Evolutionary conservation across 2,113 vertebrate species (phyloP).

Genomic region (Xenopus tropicalis): DNA sequence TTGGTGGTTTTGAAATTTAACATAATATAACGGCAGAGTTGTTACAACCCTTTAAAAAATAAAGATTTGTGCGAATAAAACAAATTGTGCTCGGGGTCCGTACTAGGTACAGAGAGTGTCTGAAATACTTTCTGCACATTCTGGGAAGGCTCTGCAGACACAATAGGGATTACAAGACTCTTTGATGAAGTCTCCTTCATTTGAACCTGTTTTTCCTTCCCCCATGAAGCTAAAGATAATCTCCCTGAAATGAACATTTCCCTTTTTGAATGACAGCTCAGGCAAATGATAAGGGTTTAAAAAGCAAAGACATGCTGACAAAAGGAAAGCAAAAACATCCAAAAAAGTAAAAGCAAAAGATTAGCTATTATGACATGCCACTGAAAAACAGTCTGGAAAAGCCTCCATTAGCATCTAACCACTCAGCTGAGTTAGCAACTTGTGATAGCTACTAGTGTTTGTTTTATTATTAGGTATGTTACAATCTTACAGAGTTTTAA

Average conservation of each 20-base stretch:
- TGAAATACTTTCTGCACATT: constrained; percentile 45
- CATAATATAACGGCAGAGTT: too few species aligned
- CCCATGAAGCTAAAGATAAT: constrained; percentile 53
- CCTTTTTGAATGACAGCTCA: constrained; percentile 43
- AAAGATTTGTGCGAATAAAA: too few species aligned
- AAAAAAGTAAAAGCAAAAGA: constrained; percentile 49
- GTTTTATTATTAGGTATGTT: too few species aligned
- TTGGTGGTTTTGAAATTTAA: too few species aligned
- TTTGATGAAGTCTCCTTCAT: constrained; percentile 52
- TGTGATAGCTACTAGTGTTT: too few species aligned
- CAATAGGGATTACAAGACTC: constrained; percentile 52
- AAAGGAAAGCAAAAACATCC: constrained; percentile 45
- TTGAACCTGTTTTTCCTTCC: constrained; percentile 56
- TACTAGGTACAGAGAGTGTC: constrained; percentile 1
- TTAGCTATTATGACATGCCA: constrained; percentile 45
- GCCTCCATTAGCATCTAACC: neutral
- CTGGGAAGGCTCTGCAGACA: constrained; percentile 52
- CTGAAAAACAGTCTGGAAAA: constrained; percentile 13
- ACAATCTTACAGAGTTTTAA: too few species aligned
- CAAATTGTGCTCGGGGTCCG: too few species aligned
- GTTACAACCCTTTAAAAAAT: too few species aligned
- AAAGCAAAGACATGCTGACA: constrained; percentile 48
- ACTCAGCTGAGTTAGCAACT: too few species aligned
- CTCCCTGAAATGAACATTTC: constrained; percentile 51
- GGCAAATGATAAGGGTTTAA: constrained; percentile 48